A percentile compares a stretch with the other conserved stretches of the same genome.
These are phyloP conservation scores for Thunnus maccoyii DNA, from an alignment of 2,113 vertebrate genomes.

Conservation along the genomic window DNA sequence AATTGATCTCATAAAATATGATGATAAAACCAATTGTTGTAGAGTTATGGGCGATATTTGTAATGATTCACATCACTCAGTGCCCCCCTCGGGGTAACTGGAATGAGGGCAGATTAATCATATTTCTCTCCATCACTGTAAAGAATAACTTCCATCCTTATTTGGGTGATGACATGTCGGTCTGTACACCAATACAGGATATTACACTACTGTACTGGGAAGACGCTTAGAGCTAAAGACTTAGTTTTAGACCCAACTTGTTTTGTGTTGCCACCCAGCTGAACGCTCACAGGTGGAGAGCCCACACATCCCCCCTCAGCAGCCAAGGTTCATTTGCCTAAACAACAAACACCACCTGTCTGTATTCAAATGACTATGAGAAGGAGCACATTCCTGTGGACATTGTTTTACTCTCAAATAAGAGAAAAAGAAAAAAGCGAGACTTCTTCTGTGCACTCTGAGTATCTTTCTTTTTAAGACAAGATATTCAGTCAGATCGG, in stretches of 20 bases:
- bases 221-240: not conserved
- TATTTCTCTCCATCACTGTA: slow-evolving; percentile 2
- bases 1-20: slow-evolving; percentile 1
- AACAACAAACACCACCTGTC: slow-evolving; percentile 60
- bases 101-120: not conserved
- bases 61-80: slow-evolving; percentile 14
- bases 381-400: slow-evolving; percentile 17
- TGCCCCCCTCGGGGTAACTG: slow-evolving; percentile 6
- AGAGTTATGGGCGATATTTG: slow-evolving; percentile 15
- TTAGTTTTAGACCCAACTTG: slow-evolving; percentile 16
- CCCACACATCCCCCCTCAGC: slow-evolving; percentile 16
- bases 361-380: slow-evolving; percentile 10
- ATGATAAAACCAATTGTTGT: slow-evolving; percentile 1
- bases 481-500: not conserved
- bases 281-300: slow-evolving; percentile 46
- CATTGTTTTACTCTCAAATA: not conserved
- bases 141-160: slow-evolving; percentile 16
- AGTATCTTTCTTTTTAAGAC: not conserved
- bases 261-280: slow-evolving; percentile 36
- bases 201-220: not conserved
- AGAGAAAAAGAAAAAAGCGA: not conserved
- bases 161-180: slow-evolving; percentile 14
- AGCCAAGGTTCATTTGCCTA: slow-evolving; percentile 37
- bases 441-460: not conserved
- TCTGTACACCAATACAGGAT: not conserved